A percentile compares a stretch with the other conserved stretches of the same genome.
phyloP scores from a whole-genome alignment of 2,113 vertebrate species.

The Carassius auratus region DNA sequence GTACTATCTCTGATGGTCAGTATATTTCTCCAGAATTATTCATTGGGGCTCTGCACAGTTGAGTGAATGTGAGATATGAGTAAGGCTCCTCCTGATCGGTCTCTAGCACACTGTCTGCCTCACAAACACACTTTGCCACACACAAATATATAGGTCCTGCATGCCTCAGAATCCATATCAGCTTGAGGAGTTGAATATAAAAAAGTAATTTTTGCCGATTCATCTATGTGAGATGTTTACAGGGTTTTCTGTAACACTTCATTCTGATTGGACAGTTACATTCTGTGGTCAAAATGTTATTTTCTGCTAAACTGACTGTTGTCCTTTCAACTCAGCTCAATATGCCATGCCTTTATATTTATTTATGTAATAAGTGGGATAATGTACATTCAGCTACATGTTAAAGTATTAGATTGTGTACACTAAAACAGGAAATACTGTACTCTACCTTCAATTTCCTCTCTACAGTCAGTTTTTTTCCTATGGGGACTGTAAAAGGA shows the following conservation, averaged over 20 bases:
- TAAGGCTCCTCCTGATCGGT: not conserved
- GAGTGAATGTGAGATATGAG: conserved; percentile 23
- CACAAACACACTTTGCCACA: conserved; percentile 19
- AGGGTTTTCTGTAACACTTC: not conserved
- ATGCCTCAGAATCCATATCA: not conserved
- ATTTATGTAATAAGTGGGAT: not conserved
- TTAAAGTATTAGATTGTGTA: not conserved
- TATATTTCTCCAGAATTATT: conserved; percentile 17
- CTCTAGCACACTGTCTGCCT: conserved; percentile 5
- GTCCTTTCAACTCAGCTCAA: not conserved
- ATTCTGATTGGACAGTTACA: not conserved
- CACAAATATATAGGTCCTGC: conserved; percentile 6
- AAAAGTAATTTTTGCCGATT: conserved; percentile 26
- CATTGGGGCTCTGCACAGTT: conserved; percentile 15
- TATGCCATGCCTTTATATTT: not conserved
- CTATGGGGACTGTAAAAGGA: conserved; percentile 4
- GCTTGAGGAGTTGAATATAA: conserved; percentile 4
- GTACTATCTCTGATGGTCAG: not conserved
- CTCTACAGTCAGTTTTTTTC: not conserved
- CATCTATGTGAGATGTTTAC: not conserved
- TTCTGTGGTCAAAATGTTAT: not conserved
- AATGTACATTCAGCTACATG: not conserved
- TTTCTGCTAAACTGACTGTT: not conserved
- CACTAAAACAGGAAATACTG: not conserved
- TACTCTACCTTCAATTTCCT: not conserved